A percentile compares a stretch with the other conserved stretches of the same genome.
These are phyloP conservation scores for Epinephelus fuscoguttatus DNA, from an alignment of 2,113 vertebrate genomes.

Conservation along the genomic window DNA sequence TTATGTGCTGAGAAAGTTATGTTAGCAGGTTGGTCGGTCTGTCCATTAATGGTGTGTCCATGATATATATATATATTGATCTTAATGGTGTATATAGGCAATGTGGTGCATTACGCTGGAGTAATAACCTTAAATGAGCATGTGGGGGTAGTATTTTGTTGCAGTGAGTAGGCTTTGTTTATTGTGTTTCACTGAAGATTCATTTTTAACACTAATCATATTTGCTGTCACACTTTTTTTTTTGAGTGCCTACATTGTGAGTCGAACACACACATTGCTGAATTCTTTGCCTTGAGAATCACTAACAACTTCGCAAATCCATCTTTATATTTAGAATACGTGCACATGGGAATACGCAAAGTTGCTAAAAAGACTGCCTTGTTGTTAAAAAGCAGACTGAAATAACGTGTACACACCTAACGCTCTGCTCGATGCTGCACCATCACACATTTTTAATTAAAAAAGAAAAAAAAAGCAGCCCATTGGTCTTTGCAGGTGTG, in stretches of 20 bases:
- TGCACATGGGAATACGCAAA: neutral
- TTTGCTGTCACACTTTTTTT: constrained; percentile 17
- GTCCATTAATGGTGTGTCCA: constrained; percentile 42
- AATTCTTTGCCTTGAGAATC: neutral
- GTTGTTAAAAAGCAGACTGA: constrained; percentile 15
- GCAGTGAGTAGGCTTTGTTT: neutral
- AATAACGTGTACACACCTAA: neutral
- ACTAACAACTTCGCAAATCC: constrained; percentile 14
- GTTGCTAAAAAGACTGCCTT: neutral
- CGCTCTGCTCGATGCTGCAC: constrained; percentile 1
- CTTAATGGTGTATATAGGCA: neutral
- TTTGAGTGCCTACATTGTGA: neutral
- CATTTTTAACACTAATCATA: constrained; percentile 27
- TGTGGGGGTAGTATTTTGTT: neutral
- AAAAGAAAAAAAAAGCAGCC: constrained; percentile 23
- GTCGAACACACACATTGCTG: neutral
- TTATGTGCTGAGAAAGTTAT: constrained; percentile 41
- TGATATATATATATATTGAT: constrained; percentile 44
- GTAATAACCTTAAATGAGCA: neutral
- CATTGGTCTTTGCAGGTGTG: constrained; percentile 13
- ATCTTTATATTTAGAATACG: constrained; percentile 8
- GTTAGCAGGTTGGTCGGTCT: constrained; percentile 24
- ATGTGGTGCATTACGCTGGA: constrained; percentile 3
- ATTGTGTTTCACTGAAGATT: constrained; percentile 9
- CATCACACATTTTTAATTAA: constrained; percentile 14